phyloP scores from a whole-genome alignment of 2,797 vertebrate genomes.

The Phyllotis vaccarum region DNA sequence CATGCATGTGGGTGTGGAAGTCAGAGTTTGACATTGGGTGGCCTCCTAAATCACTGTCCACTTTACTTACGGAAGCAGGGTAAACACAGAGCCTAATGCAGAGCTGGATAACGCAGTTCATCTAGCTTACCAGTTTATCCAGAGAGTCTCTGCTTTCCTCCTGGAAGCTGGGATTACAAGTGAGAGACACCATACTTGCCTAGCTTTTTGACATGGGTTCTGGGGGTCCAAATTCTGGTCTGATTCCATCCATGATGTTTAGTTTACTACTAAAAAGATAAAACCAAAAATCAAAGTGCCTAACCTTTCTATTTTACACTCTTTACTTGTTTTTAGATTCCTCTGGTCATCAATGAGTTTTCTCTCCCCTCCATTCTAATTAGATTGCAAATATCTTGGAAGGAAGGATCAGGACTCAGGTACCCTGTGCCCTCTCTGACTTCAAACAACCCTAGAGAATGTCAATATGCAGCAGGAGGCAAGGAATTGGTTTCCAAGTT shows the following conservation, averaged over 20 bases:
- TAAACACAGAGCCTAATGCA: neutral
- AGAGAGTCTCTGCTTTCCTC: neutral
- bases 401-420: neutral
- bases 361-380: neutral
- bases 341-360: neutral
- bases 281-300: neutral
- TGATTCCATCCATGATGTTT: neutral
- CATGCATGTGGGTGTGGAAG: neutral
- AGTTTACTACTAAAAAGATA: conserved; percentile 14
- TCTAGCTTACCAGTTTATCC: neutral
- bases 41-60: neutral
- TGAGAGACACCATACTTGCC: neutral
- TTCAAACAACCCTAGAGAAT: neutral
- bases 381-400: neutral
- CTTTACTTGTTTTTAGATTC: neutral
- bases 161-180: neutral
- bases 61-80: neutral
- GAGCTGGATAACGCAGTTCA: neutral
- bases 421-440: neutral
- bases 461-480: neutral
- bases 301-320: neutral
- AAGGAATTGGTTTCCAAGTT: neutral
- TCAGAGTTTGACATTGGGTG: neutral
- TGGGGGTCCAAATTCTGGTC: neutral
- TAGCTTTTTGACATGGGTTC: neutral